Evolutionary conservation across 2,888 invertebrate species (phyloP), one percentile per base, ranked within the genome.

Genomic region (Steromphala cineraria): DNA sequence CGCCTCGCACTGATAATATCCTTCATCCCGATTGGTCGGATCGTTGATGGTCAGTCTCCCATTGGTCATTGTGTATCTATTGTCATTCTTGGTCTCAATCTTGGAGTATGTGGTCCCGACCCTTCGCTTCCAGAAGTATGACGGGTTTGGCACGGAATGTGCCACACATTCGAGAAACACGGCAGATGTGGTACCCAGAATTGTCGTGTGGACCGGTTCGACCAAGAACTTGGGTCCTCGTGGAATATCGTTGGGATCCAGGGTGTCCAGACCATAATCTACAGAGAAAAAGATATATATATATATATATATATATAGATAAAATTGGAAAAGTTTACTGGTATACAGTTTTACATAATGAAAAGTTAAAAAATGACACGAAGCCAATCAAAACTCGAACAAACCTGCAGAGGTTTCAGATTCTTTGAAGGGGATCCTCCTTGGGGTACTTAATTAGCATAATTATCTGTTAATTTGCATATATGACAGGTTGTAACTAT

Each of bases 1-100:
- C 0, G 89, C 92, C 19, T 77, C 81, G 79, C 92, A 92, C 81
- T 90, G 89, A 81, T 92, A 92, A n/a, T 84, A 77, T 0, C 89
- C 90, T 13, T 88, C 89, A 84, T 92, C 91, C 2, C 67, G 13
- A 0, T 80, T 67, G 0, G 19, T 56, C 0, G 92, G 92, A 7
- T 86, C 67, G 53, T 86, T 80, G 46, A 92, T 92, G n/a, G 88
- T 84, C 62, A 92, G 82, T 5, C 89, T 83, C 3, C 92, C 92
- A 82, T 90, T 91, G 13, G 89, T 91, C 75, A 91, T 78, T 0
- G 91, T 89, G 82, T 88, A 91, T 15, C 90, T 83, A 0, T 67
- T 40, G 19, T 85, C 83, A 0, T 46, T 7, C 0, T 28, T 19
- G 1, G 86, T 31, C 0, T 55, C 76, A 8, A 83, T 24, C 19